These are phyloP conservation scores for Ophthalmolycus amberensis DNA, from an alignment of 2,113 vertebrate genomes.

Conservation along the genomic window DNA sequence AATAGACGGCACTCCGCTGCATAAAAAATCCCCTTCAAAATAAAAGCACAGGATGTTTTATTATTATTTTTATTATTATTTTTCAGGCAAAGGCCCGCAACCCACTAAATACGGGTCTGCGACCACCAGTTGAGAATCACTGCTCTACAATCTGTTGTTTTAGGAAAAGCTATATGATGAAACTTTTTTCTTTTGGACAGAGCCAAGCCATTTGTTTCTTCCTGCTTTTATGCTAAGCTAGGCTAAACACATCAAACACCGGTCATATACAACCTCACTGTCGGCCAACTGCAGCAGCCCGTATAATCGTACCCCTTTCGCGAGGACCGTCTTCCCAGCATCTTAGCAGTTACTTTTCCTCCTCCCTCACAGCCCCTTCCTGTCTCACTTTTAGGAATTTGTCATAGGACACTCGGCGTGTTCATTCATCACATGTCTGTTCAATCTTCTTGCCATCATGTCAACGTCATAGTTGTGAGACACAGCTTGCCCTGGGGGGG, in stretches of 20 bases:
- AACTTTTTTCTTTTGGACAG: not conserved
- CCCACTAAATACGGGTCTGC: too few relatives aligned
- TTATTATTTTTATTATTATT: too few relatives aligned
- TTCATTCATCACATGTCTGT: slow-evolving; percentile 18
- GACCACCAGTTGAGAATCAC: too few relatives aligned
- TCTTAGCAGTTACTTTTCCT: not conserved
- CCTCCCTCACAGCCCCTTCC: not conserved
- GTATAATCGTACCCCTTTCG: not conserved
- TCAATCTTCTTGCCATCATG: slow-evolving; percentile 1
- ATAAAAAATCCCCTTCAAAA: too few relatives aligned
- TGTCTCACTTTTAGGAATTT: not conserved
- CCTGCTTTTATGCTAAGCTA: not conserved
- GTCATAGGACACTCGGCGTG: not conserved
- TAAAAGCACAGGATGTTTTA: too few relatives aligned
- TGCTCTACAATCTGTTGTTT: too few relatives aligned
- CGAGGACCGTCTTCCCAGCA: not conserved
- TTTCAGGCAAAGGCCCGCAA: too few relatives aligned
- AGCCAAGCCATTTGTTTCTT: not conserved
- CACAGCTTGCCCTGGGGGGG: not conserved
- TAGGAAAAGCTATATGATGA: too few relatives aligned
- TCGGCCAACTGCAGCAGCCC: not conserved
- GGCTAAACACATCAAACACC: not conserved
- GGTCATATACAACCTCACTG: not conserved
- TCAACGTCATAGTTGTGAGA: slow-evolving; percentile 5
- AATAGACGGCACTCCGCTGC: too few relatives aligned